These are phyloP conservation scores for Phenganax marumi DNA, from an alignment of 92 coral and sea anemone species.

Conservation along the genomic window DNA sequence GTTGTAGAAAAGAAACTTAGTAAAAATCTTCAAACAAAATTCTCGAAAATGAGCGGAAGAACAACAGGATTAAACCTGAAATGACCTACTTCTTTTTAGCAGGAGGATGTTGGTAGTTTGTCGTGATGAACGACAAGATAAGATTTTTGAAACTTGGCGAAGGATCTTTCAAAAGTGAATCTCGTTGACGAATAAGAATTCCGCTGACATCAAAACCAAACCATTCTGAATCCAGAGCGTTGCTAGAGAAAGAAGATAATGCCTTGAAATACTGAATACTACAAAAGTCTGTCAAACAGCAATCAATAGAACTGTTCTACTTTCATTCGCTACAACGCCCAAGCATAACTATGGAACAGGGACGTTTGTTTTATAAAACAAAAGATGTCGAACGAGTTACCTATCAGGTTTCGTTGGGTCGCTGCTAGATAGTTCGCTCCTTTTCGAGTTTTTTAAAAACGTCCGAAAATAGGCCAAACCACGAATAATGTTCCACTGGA, in stretches of 20 bases:
- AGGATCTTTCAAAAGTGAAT: neutral
- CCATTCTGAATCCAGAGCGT: constrained; percentile 87
- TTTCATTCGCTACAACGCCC: neutral
- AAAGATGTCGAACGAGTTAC: neutral
- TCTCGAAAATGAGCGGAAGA: neutral
- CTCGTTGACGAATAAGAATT: constrained; percentile 50
- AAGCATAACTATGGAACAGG: too few relatives aligned
- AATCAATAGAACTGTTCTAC: neutral
- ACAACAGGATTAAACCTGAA: neutral
- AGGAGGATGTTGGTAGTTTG: neutral
- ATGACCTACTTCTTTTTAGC: constrained; percentile 9
- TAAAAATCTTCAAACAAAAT: neutral
- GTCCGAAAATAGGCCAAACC: constrained; percentile 74
- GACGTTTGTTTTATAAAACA: too few relatives aligned
- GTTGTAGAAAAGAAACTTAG: neutral
- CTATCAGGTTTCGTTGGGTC: constrained; percentile 3
- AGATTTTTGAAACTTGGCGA: neutral
- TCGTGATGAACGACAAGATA: neutral
- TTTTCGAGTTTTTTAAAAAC: constrained; percentile 57
- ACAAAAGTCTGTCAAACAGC: neutral
- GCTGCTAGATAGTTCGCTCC: neutral
- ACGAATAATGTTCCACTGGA: constrained; percentile 76
- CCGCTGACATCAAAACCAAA: constrained; percentile 87
- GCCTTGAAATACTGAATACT: neutral
- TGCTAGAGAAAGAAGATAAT: neutral